Conservation (phyloP, 2,888 invertebrate species). For the Hydraecia micacea region DNA sequence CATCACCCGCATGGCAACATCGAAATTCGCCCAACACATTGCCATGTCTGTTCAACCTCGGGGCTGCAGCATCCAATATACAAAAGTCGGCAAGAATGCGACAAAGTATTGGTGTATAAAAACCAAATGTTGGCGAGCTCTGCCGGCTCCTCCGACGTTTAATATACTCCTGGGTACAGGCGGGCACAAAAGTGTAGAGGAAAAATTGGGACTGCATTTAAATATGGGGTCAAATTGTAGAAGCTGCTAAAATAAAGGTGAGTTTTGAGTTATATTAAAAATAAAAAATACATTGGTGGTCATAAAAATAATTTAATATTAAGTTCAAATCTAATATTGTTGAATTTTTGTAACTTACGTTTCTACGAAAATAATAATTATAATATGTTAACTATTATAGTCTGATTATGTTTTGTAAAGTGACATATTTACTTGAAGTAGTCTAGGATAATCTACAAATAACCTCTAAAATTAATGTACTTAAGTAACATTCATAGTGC, state of each 20-base stretch:
- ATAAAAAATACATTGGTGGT: not conserved
- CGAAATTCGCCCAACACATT: not conserved
- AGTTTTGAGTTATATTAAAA: not conserved
- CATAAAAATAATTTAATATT: no score
- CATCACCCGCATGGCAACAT: not conserved
- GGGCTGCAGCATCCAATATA: conserved; percentile 82
- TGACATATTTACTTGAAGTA: no score
- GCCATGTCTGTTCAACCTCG: conserved; percentile 40
- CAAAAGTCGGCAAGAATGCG: conserved; percentile 88
- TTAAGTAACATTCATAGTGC: not conserved
- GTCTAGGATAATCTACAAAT: not conserved
- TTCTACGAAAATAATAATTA: no score
- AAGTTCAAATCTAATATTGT: not conserved
- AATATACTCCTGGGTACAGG: conserved; percentile 86
- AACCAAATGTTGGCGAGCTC: conserved; percentile 88
- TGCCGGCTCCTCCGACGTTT: conserved; percentile 84
- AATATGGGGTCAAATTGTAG: not conserved
- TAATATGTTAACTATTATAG: no score
- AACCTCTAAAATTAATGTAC: not conserved
- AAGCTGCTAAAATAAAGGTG: not conserved
- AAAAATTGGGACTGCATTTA: conserved; percentile 27
- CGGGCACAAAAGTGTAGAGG: conserved; percentile 65
- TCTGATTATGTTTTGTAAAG: no score
- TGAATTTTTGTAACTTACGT: no score
- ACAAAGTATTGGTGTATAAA: conserved; percentile 90